Evolutionary conservation across 2,797 vertebrate genomes (phyloP).

Genomic region (Synaphobranchus kaupii): DNA sequence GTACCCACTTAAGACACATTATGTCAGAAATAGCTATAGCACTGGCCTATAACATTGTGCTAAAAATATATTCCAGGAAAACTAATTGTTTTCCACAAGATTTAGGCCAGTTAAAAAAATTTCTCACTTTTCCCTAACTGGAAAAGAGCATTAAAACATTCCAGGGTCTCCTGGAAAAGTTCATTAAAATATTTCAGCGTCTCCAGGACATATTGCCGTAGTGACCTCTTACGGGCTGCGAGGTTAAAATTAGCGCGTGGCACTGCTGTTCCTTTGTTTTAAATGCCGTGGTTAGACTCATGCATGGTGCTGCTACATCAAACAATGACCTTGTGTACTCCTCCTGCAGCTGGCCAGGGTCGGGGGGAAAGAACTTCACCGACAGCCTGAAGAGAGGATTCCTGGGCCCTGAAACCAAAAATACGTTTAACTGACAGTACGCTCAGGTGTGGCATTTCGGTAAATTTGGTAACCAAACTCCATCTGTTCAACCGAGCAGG

Average conservation of each 20-base stretch:
- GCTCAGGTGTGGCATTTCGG: not conserved
- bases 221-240: not conserved
- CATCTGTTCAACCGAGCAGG: not conserved
- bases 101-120: not conserved
- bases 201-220: not conserved
- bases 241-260: not conserved
- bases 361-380: constrained; percentile 98
- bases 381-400: constrained; percentile 86
- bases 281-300: not conserved
- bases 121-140: not conserved
- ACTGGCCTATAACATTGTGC: no score
- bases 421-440: not conserved
- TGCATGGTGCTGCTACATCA: no score
- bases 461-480: not conserved
- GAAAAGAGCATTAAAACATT: not conserved
- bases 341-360: constrained; percentile 94
- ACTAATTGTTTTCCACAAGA: not conserved
- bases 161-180: not conserved
- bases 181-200: not conserved
- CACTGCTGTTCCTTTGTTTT: not conserved
- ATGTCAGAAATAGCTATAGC: no score
- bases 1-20: no score
- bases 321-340: constrained; percentile 85
- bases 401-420: constrained; percentile 79
- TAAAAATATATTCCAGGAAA: not conserved